These are phyloP conservation scores for Rhadina sibilatrix DNA, from an alignment of 2,113 vertebrate genomes.

Conservation along the genomic window DNA sequence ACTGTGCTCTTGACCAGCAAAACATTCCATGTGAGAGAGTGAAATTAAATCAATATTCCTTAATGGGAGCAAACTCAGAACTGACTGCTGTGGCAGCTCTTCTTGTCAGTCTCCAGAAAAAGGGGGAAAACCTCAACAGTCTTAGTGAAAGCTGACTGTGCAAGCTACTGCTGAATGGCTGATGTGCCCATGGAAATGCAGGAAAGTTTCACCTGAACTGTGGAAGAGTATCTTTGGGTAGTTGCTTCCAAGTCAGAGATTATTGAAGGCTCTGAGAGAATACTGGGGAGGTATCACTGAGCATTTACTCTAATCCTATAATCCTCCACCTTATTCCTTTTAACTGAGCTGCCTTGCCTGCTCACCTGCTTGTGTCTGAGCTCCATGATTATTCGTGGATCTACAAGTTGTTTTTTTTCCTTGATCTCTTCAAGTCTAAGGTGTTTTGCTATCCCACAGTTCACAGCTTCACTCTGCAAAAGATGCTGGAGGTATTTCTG, in stretches of 20 bases:
- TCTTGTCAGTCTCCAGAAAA: neutral
- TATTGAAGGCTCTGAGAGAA: neutral
- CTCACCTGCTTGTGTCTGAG: slow-evolving; percentile 86
- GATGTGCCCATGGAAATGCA: rapidly evolving
- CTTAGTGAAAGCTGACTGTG: neutral
- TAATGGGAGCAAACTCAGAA: neutral
- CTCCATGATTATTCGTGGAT: slow-evolving; percentile 88
- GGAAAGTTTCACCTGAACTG: neutral
- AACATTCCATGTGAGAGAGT: neutral
- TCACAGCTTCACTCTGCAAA: slow-evolving; percentile 81
- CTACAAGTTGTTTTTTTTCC: slow-evolving; percentile 69
- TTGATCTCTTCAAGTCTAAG: slow-evolving; percentile 76
- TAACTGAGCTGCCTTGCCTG: slow-evolving; percentile 50
- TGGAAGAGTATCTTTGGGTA: neutral
- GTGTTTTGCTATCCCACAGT: slow-evolving; percentile 68
- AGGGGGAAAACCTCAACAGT: neutral
- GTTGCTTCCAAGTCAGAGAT: neutral
- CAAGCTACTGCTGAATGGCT: neutral
- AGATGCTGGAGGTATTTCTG: slow-evolving; percentile 84
- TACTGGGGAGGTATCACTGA: neutral
- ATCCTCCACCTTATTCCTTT: slow-evolving; percentile 51
- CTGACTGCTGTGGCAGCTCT: neutral
- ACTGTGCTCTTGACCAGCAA: neutral
- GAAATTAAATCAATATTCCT: neutral
- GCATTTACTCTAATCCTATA: slow-evolving; percentile 14